These are phyloP conservation scores for Drosophila kanekoi DNA, from an alignment of 2,888 invertebrate genomes.

Conservation along the genomic window DNA sequence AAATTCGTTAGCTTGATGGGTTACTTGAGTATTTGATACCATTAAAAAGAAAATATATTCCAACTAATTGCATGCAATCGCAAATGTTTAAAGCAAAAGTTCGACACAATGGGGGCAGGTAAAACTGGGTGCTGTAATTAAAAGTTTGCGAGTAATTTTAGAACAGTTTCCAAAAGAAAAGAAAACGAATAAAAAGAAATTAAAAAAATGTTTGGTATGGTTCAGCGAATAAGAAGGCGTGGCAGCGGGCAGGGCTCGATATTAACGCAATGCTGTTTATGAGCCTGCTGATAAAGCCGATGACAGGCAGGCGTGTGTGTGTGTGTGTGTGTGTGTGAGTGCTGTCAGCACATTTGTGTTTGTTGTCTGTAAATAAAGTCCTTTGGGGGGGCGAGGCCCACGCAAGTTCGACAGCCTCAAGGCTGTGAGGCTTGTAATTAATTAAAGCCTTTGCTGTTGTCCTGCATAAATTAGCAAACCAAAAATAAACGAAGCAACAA, in stretches of 20 bases:
- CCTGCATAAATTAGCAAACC: constrained; percentile 49
- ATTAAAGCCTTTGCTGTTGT: constrained; percentile 45
- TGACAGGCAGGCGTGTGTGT: constrained; percentile 24
- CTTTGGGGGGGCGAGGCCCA: constrained; percentile 5
- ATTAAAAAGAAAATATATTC: constrained; percentile 8
- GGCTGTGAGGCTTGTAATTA: constrained; percentile 44
- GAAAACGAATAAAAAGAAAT: constrained; percentile 10
- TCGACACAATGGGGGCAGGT: background rate
- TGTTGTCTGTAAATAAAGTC: constrained; percentile 26
- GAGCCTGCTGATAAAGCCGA: constrained; percentile 29
- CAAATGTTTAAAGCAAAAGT: constrained; percentile 29
- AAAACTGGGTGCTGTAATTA: constrained; percentile 27
- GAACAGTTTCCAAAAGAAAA: constrained; percentile 2
- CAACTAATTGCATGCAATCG: constrained; percentile 30
- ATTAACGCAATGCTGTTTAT: constrained; percentile 32
- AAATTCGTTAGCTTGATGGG: background rate
- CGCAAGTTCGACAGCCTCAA: background rate
- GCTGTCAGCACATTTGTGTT: constrained; percentile 29
- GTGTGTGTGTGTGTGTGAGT: constrained; percentile 3
- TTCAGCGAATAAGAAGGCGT: background rate
- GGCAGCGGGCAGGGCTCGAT: background rate
- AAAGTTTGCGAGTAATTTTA: constrained; percentile 37
- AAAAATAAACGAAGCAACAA: background rate
- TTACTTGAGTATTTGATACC: constrained; percentile 4
- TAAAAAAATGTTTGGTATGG: constrained; percentile 22